A percentile compares a stretch with the other conserved stretches of the same genome.
Evolutionary conservation across 2,888 invertebrate genomes (phyloP).

Genomic region (Cantharis flavilabris): DNA sequence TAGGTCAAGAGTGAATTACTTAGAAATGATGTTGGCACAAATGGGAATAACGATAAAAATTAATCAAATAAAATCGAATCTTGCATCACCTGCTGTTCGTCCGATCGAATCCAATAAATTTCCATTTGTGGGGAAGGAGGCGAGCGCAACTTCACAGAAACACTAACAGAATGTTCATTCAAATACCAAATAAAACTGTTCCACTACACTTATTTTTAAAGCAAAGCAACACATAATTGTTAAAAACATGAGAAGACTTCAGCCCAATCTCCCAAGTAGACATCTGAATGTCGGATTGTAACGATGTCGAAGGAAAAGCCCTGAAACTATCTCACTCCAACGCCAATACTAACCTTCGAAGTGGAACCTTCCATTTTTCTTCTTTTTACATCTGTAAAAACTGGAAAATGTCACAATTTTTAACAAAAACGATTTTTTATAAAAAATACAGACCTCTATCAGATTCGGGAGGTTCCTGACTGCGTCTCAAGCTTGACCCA

Average conservation of each 20-base stretch:
- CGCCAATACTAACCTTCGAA: slow-evolving; percentile 83
- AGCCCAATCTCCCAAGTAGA: slow-evolving; percentile 64
- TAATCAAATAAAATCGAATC: not conserved
- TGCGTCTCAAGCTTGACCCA: slow-evolving; percentile 58
- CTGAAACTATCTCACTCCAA: slow-evolving; percentile 55
- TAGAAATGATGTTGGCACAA: not conserved
- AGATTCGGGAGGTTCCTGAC: slow-evolving; percentile 62
- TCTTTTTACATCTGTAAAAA: slow-evolving; percentile 73
- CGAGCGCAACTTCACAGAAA: not conserved
- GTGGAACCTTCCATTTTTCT: slow-evolving; percentile 80
- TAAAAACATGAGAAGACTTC: slow-evolving; percentile 38
- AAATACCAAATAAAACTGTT: slow-evolving; percentile 14
- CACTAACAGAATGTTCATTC: not conserved
- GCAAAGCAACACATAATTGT: slow-evolving; percentile 19
- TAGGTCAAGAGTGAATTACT: not conserved
- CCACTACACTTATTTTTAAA: slow-evolving; percentile 26
- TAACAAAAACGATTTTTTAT: no score
- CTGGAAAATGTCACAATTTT: slow-evolving; percentile 1
- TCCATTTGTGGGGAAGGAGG: not conserved
- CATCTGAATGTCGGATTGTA: slow-evolving; percentile 42
- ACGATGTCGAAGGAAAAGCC: slow-evolving; percentile 37
- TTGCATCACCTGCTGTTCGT: not conserved
- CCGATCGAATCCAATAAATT: not conserved
- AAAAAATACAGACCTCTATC: slow-evolving; percentile 60
- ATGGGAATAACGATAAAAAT: not conserved